A percentile compares a stretch with the other conserved stretches of the same genome.
These are phyloP conservation scores for Silvanus unidentatus DNA, from an alignment of 2,888 invertebrate genomes.

Conservation along the genomic window DNA sequence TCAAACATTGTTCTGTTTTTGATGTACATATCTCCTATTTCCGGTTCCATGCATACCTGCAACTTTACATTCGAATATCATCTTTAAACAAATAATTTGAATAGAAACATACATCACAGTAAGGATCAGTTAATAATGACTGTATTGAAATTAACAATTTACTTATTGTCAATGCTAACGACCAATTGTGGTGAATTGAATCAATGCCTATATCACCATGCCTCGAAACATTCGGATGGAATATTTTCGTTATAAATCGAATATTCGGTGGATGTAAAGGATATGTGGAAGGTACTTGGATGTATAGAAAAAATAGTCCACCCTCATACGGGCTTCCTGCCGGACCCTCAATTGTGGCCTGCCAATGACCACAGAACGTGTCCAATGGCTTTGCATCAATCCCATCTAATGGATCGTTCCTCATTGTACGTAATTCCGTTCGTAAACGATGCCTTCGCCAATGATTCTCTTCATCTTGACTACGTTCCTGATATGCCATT, in stretches of 20 bases:
- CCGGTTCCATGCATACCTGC: conserved; percentile 85
- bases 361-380: conserved; percentile 82
- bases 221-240: conserved; percentile 91
- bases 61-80: conserved; percentile 14
- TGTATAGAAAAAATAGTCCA: conserved; percentile 83
- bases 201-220: conserved; percentile 95
- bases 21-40: conserved; percentile 71
- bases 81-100: not conserved
- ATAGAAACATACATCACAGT: conserved; percentile 69
- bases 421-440: conserved; percentile 65
- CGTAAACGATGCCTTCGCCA: conserved; percentile 76
- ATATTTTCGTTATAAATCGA: conserved; percentile 84
- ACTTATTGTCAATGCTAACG: conserved; percentile 84
- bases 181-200: conserved; percentile 94
- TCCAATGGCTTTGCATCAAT: conserved; percentile 79
- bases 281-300: conserved; percentile 83
- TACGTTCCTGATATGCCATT: conserved; percentile 68
- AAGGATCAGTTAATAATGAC: conserved; percentile 84
- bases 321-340: conserved; percentile 92
- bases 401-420: conserved; percentile 78
- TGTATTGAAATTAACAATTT: conserved; percentile 84
- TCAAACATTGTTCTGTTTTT: conserved; percentile 69
- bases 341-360: conserved; percentile 87
- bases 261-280: conserved; percentile 90
- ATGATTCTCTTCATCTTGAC: conserved; percentile 64